Percentiles rank a stretch among this genome's conserved stretches.
phyloP scores from a whole-genome alignment of 2,888 invertebrate genomes.

The Carpatolechia fugitivella region DNA sequence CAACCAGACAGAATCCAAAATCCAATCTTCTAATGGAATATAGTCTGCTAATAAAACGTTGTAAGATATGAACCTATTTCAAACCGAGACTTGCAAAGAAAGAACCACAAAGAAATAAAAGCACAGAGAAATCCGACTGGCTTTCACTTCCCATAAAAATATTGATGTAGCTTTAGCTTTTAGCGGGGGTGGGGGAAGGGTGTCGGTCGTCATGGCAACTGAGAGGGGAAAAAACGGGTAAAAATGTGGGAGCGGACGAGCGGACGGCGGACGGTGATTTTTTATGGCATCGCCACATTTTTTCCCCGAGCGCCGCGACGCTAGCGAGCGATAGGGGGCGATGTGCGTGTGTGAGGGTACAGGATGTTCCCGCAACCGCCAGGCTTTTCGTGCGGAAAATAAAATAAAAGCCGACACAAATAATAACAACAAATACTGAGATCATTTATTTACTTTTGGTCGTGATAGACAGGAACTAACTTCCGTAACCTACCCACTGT shows the following conservation, averaged over 20 bases:
- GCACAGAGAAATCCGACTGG: conserved; percentile 27
- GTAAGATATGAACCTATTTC: neutral
- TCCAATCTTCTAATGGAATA: conserved; percentile 3
- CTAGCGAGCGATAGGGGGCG: conserved; percentile 34
- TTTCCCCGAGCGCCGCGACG: conserved; percentile 67
- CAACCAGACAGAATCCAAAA: neutral
- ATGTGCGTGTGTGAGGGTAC: conserved; percentile 45
- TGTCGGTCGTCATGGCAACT: conserved; percentile 64
- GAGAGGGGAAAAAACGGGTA: conserved; percentile 77
- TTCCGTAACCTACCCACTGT: no score
- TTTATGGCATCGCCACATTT: conserved; percentile 78
- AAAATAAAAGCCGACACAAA: neutral
- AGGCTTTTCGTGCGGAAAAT: neutral
- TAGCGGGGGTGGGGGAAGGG: conserved; percentile 48
- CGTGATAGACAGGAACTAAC: neutral
- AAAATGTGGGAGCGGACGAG: conserved; percentile 74
- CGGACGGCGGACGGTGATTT: conserved; percentile 76
- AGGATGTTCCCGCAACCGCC: conserved; percentile 34
- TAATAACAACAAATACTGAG: no score
- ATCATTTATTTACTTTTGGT: neutral
- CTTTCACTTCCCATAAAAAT: conserved; percentile 62
- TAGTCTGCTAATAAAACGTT: conserved; percentile 4
- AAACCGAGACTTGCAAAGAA: conserved; percentile 9
- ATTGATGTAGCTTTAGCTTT: conserved; percentile 68
- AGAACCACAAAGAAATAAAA: conserved; percentile 27